These are phyloP conservation scores for Serrognathus titanus DNA, from an alignment of 2,888 invertebrate species.

Conservation along the genomic window DNA sequence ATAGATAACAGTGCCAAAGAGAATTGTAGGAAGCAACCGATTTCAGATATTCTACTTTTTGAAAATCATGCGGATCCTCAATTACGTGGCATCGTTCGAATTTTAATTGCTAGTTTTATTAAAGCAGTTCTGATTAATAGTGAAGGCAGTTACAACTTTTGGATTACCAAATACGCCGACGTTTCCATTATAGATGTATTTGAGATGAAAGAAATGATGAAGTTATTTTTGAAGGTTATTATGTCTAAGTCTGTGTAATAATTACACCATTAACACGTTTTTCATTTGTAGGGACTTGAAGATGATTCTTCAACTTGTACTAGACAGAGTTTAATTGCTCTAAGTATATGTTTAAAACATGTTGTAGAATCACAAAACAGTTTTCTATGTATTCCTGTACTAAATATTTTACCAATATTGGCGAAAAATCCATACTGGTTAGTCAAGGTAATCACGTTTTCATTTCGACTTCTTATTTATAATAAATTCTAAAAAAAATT, in stretches of 20 bases:
- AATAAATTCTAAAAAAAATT: too few relatives aligned
- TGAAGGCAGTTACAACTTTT: conserved; percentile 55
- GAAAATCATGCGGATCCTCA: conserved; percentile 77
- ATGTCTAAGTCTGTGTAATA: conserved; percentile 7
- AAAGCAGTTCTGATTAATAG: conserved; percentile 57
- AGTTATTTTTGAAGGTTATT: conserved; percentile 55
- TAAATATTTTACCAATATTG: conserved; percentile 62
- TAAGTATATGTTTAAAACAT: conserved; percentile 57
- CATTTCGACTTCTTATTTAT: background rate
- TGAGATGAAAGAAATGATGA: conserved; percentile 52
- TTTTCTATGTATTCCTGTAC: conserved; percentile 53
- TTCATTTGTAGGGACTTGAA: conserved; percentile 59
- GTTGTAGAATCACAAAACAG: conserved; percentile 63
- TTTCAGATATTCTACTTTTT: conserved; percentile 69
- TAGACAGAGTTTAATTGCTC: conserved; percentile 64
- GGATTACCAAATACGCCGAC: conserved; percentile 46
- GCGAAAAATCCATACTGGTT: conserved; percentile 80
- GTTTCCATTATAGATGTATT: conserved; percentile 32
- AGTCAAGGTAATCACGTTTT: conserved; percentile 61
- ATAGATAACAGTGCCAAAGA: conserved; percentile 46
- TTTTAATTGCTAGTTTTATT: conserved; percentile 66
- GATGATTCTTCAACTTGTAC: conserved; percentile 75
- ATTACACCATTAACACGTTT: conserved; percentile 9
- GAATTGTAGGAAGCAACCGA: conserved; percentile 52
- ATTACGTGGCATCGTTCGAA: conserved; percentile 68